phyloP scores from a whole-genome alignment of 2,888 invertebrate species.

The Cyrtodaria siliqua region DNA sequence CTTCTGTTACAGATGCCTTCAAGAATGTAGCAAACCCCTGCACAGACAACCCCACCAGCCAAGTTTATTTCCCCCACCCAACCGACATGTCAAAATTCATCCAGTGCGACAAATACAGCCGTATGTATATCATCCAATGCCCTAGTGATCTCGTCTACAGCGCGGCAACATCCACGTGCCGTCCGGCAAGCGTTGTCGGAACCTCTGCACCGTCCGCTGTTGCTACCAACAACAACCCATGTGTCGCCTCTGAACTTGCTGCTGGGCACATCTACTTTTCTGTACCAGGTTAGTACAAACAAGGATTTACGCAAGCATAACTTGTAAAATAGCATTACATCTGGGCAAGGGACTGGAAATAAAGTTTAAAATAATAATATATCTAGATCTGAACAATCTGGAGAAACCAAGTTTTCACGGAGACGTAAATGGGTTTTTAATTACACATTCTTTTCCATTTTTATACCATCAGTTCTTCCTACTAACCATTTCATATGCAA shows the following conservation, averaged over 20 bases:
- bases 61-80: slow-evolving; percentile 73
- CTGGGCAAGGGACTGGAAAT: too few species aligned
- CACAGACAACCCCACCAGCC: slow-evolving; percentile 56
- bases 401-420: too few species aligned
- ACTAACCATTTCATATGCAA: too few species aligned
- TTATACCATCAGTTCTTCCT: too few species aligned
- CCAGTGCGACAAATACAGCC: slow-evolving; percentile 72
- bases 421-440: too few species aligned
- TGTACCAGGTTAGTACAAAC: slow-evolving; percentile 45
- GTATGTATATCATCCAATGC: slow-evolving; percentile 78
- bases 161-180: slow-evolving; percentile 53
- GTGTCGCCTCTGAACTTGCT: slow-evolving; percentile 71
- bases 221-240: slow-evolving; percentile 66
- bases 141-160: slow-evolving; percentile 68
- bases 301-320: too few species aligned
- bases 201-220: too few species aligned
- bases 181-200: slow-evolving; percentile 3
- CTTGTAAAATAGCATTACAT: too few species aligned
- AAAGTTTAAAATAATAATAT: too few species aligned
- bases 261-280: slow-evolving; percentile 76
- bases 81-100: slow-evolving; percentile 73
- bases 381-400: too few species aligned
- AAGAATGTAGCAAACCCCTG: slow-evolving; percentile 74
- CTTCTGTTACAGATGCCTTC: slow-evolving; percentile 62
- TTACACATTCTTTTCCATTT: too few species aligned